A percentile compares a stretch with the other conserved stretches of the same genome.
Conservation (phyloP, 2,888 invertebrate species). For the Lycaena phlaeas region DNA sequence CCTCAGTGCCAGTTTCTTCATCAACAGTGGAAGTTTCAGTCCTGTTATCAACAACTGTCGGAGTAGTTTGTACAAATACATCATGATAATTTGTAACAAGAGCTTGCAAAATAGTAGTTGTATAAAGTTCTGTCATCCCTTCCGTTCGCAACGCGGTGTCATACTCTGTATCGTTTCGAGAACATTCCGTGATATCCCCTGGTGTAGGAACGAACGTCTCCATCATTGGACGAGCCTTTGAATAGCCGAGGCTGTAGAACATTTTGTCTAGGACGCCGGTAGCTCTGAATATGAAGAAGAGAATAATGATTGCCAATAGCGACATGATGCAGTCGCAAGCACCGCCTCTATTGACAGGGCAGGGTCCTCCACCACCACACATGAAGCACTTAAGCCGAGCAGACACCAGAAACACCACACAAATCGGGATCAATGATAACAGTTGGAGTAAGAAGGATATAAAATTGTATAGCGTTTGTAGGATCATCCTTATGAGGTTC, state of each 20-base stretch:
- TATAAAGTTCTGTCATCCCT: no score
- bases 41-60: no score
- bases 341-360: conserved; percentile 43
- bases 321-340: conserved; percentile 53
- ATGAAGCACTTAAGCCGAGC: conserved; percentile 46
- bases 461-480: conserved; percentile 54
- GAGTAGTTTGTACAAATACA: no score
- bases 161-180: conserved; percentile 33
- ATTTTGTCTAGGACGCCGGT: conserved; percentile 50
- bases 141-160: no score
- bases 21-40: no score
- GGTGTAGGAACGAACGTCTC: conserved; percentile 36
- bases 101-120: no score
- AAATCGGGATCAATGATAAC: conserved; percentile 51
- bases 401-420: conserved; percentile 44
- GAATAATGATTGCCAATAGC: conserved; percentile 34
- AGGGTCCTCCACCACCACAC: conserved; percentile 51
- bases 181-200: conserved; percentile 43
- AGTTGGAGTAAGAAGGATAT: conserved; percentile 51
- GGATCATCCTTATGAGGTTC: conserved; percentile 47
- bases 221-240: conserved; percentile 27
- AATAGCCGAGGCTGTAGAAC: conserved; percentile 47
- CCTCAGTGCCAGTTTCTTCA: neutral
- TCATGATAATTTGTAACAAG: no score
- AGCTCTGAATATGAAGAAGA: conserved; percentile 47